Evolutionary conservation across 2,113 vertebrate genomes (phyloP).

Genomic region (Coreoperca whiteheadi): DNA sequence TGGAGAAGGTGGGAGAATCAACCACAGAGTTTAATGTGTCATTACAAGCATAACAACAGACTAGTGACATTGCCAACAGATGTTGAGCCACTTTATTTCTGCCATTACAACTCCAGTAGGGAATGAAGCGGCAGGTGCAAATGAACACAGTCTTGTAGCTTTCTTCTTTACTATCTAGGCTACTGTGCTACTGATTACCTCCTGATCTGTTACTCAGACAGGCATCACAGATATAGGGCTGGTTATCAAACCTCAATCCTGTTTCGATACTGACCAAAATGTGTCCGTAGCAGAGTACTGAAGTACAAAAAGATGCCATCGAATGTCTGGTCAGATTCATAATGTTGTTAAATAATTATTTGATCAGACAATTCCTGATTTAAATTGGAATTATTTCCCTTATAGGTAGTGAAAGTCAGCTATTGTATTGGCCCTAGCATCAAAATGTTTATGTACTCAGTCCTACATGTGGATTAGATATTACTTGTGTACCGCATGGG

Average conservation of each 20-base stretch:
- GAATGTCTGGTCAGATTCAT: background rate
- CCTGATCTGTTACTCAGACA: slow-evolving; percentile 39
- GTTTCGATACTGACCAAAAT: background rate
- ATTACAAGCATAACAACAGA: slow-evolving; percentile 84
- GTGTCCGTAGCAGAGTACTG: background rate
- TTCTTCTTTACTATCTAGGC: slow-evolving; percentile 55
- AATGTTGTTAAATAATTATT: background rate
- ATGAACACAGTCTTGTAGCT: slow-evolving; percentile 42
- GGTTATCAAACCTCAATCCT: slow-evolving; percentile 9
- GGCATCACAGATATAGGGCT: slow-evolving; percentile 25
- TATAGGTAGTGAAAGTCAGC: background rate
- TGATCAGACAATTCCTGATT: background rate
- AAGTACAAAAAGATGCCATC: background rate
- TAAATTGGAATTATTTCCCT: background rate
- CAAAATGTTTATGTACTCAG: too few relatives aligned
- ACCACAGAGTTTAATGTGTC: slow-evolving; percentile 84
- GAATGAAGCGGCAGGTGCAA: slow-evolving; percentile 78
- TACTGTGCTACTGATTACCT: slow-evolving; percentile 54
- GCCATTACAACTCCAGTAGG: slow-evolving; percentile 77
- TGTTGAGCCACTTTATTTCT: slow-evolving; percentile 81
- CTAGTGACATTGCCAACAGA: slow-evolving; percentile 81
- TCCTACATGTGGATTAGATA: slow-evolving; percentile 33
- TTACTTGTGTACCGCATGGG: slow-evolving; percentile 15
- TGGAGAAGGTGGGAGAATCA: slow-evolving; percentile 57
- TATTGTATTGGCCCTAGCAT: background rate